phyloP scores from a whole-genome alignment of 2,888 invertebrate species.

The Anthrax anthrax region DNA sequence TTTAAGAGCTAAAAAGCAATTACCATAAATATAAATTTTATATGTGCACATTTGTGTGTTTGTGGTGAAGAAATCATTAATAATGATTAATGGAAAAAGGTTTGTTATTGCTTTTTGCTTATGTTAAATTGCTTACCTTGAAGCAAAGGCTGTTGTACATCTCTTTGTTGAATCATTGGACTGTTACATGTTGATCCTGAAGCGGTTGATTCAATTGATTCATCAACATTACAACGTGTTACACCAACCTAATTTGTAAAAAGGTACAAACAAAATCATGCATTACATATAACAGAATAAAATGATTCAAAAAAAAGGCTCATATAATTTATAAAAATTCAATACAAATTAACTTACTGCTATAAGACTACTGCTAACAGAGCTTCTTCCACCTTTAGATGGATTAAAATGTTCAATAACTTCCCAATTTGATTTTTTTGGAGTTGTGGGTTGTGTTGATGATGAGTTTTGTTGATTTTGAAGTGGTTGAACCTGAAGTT shows the following conservation, averaged over 20 bases:
- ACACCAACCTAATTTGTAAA: slow-evolving; percentile 26
- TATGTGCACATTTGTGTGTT: too few species aligned
- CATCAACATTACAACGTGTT: slow-evolving; percentile 34
- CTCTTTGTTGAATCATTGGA: slow-evolving; percentile 31
- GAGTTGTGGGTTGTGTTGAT: slow-evolving; percentile 43
- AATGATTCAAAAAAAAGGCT: too few species aligned
- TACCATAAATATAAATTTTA: too few species aligned
- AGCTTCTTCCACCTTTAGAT: slow-evolving; percentile 43
- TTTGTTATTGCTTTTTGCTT: too few species aligned
- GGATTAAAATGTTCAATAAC: slow-evolving; percentile 75
- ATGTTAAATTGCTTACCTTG: too few species aligned
- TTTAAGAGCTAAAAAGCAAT: too few species aligned
- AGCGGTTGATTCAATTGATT: slow-evolving; percentile 32
- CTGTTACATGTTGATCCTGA: slow-evolving; percentile 34
- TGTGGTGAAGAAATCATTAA: too few species aligned
- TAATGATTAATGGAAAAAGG: too few species aligned
- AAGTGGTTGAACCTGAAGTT: slow-evolving; percentile 25
- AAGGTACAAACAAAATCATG: not conserved
- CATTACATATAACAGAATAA: too few species aligned
- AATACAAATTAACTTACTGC: slow-evolving; percentile 37
- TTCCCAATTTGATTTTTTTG: slow-evolving; percentile 78
- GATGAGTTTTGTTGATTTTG: slow-evolving; percentile 19
- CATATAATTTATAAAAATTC: too few species aligned
- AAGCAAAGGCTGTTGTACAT: slow-evolving; percentile 28
- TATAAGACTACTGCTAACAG: slow-evolving; percentile 47